Evolutionary conservation across 2,797 vertebrate species (phyloP), one percentile per base, ranked within the genome.

Genomic region (Tympanoctomys barrerae): DNA sequence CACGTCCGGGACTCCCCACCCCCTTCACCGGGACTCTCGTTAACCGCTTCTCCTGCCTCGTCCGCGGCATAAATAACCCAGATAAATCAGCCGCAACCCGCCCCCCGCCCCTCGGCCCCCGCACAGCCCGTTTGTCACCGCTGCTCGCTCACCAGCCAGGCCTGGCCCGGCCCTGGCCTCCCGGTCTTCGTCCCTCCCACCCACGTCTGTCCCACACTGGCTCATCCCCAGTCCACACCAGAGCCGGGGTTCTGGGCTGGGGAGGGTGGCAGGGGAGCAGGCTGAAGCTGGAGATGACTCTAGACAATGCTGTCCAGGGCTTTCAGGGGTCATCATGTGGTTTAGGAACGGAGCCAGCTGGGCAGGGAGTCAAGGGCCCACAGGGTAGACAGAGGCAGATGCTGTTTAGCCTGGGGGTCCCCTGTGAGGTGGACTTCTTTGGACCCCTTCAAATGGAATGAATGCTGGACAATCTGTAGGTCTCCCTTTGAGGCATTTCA

Each of bases 21-120:
- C 96, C 96, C 91, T 96, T 96, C 70, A 1, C 96, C 21, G 89
- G 96, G 94, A 97, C 97, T 97, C 97, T 97, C 97, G 97, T 97
- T 97, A 97, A 97, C 97, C 75, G 93, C 97, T 97, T 97, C 97
- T 97, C 92, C 97, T 97, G 97, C 97, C 96, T 97, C 94, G 95
- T 96, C 97, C 95, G 49, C 86, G 66, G 97, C 97, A 97, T 98
- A 98, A 98, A 98, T 98, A 98, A 97, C 97, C 97, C 96, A 97
- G 96, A 98, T 98, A 98, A 98, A 98, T 98, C 98, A 98, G 97
- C 97, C 73, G 66, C 96, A 94, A 75, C 91, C 97, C 92, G 96
- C 96, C 95, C 93, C 90, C 96, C 98, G 96, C 97, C 96, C 97
- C 92, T 88, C 95, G 70, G 96, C 96, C 96, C 97, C 98, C 88